phyloP scores from a whole-genome alignment of 2,113 vertebrate species.

The Centrocercus urophasianus region DNA sequence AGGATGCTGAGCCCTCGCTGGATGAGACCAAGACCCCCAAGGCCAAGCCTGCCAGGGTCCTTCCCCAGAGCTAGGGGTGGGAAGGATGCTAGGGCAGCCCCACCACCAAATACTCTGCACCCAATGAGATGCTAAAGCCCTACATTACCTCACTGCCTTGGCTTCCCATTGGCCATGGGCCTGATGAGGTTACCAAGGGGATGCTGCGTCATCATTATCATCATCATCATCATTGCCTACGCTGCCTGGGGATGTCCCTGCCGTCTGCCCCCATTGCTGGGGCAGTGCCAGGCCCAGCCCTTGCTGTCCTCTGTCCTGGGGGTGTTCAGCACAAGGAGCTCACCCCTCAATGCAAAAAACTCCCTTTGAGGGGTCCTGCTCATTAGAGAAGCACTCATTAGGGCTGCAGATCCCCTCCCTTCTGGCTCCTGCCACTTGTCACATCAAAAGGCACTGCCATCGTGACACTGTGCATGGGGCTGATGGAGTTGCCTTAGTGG shows the following conservation, averaged over 20 bases:
- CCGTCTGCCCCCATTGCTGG: background rate
- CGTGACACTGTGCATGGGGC: slow-evolving; percentile 66
- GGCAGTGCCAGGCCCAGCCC: background rate
- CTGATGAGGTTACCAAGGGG: slow-evolving; percentile 27
- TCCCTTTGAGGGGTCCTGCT: no score
- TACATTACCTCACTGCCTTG: slow-evolving; percentile 39
- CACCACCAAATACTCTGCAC: background rate
- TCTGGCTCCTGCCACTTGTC: background rate
- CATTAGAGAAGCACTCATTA: no score
- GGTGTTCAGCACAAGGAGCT: background rate
- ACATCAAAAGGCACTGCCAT: slow-evolving; percentile 77
- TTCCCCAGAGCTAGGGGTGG: background rate
- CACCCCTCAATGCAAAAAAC: no score
- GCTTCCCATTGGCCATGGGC: background rate
- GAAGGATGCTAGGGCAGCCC: background rate
- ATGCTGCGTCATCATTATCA: background rate
- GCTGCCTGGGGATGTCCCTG: background rate
- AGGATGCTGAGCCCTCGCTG: background rate
- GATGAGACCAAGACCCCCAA: background rate
- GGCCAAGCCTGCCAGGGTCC: background rate
- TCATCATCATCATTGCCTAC: background rate
- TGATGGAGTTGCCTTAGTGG: slow-evolving; percentile 10
- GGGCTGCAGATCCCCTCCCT: background rate
- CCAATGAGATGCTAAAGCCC: slow-evolving; percentile 9
- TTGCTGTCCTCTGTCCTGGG: background rate